Evolutionary conservation across 2,113 vertebrate genomes (phyloP).

Genomic region (Verasper variegatus): DNA sequence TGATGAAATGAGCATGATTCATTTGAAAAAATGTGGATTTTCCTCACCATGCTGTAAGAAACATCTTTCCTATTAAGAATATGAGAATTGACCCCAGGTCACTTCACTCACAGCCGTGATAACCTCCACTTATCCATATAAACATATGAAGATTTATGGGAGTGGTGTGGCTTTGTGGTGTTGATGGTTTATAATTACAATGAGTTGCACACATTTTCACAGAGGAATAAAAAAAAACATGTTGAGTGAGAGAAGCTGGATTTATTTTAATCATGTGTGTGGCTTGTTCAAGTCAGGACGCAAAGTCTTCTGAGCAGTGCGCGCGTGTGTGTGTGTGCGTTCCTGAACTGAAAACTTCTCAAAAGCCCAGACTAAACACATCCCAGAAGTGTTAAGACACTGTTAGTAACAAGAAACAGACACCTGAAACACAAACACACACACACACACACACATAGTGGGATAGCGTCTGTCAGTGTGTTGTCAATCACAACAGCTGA

Average conservation of each 20-base stretch:
- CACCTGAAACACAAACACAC: slow-evolving; percentile 21
- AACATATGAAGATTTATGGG: slow-evolving; percentile 14
- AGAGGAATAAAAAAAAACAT: slow-evolving; percentile 11
- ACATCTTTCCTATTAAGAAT: background rate
- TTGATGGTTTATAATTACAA: slow-evolving; percentile 38
- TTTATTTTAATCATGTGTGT: slow-evolving; percentile 20
- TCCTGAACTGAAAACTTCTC: slow-evolving; percentile 29
- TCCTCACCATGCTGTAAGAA: background rate
- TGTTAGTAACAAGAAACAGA: slow-evolving; percentile 33
- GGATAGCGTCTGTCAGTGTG: slow-evolving; percentile 22
- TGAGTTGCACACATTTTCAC: slow-evolving; percentile 19
- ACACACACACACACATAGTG: slow-evolving; percentile 6
- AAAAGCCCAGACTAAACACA: slow-evolving; percentile 47
- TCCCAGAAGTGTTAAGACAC: slow-evolving; percentile 29
- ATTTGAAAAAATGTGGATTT: background rate
- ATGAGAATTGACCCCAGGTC: background rate
- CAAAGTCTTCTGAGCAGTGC: background rate
- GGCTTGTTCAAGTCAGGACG: background rate
- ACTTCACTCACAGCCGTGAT: background rate
- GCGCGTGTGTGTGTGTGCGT: slow-evolving; percentile 3
- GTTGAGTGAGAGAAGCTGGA: slow-evolving; percentile 1
- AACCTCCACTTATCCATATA: slow-evolving; percentile 11
- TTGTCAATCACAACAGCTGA: slow-evolving; percentile 59
- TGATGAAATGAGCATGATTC: too few relatives aligned
- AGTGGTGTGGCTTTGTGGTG: slow-evolving; percentile 3